These are phyloP conservation scores for Volucella zonaria DNA, from an alignment of 2,888 invertebrate species.

Conservation along the genomic window DNA sequence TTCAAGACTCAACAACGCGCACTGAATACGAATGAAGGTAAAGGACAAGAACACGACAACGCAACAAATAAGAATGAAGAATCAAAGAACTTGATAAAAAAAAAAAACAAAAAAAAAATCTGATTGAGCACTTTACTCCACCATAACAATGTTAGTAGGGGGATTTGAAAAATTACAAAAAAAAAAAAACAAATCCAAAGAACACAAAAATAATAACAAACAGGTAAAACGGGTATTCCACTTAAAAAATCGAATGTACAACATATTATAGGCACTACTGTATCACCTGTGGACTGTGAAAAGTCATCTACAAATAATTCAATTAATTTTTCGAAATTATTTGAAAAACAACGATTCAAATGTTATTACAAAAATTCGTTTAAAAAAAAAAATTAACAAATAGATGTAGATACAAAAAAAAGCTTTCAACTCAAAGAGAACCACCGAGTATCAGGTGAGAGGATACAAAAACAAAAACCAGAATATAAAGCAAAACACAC, in stretches of 20 bases:
- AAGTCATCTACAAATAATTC: not conserved
- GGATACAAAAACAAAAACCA: slow-evolving; percentile 76
- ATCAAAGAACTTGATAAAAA: not conserved
- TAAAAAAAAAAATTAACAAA: not conserved
- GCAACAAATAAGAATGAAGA: slow-evolving; percentile 39
- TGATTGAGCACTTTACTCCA: slow-evolving; percentile 77
- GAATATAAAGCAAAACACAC: slow-evolving; percentile 75
- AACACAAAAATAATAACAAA: slow-evolving; percentile 75
- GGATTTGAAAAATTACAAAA: slow-evolving; percentile 60
- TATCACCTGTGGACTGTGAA: slow-evolving; percentile 36
- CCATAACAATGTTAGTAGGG: slow-evolving; percentile 82
- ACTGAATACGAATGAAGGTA: slow-evolving; percentile 69
- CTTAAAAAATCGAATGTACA: slow-evolving; percentile 71
- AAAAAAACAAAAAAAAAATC: slow-evolving; percentile 53
- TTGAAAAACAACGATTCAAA: not conserved
- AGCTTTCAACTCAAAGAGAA: slow-evolving; percentile 43
- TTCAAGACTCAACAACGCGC: slow-evolving; percentile 47
- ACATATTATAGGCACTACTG: slow-evolving; percentile 50
- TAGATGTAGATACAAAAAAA: slow-evolving; percentile 52
- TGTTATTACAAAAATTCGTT: not conserved
- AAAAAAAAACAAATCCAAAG: slow-evolving; percentile 67
- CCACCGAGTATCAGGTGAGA: slow-evolving; percentile 36
- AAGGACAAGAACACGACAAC: slow-evolving; percentile 65
- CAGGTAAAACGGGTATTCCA: slow-evolving; percentile 82
- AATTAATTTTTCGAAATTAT: not conserved